These are phyloP conservation scores for Teleopsis dalmanni DNA, from an alignment of 1,140 invertebrate species.

Conservation along the genomic window DNA sequence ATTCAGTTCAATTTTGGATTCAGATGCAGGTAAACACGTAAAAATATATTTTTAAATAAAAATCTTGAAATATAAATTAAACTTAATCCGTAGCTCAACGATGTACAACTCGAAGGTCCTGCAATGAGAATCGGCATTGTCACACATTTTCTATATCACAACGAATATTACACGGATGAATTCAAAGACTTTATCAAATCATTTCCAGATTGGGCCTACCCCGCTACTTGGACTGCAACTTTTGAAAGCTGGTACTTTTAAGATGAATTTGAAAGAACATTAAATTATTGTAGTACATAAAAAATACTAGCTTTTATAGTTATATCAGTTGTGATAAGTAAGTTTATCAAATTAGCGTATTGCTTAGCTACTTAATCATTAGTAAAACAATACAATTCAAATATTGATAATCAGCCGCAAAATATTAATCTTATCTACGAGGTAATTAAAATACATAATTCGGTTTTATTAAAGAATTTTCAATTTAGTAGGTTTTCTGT, in stretches of 20 bases:
- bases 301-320: too few relatives aligned
- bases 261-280: too few relatives aligned
- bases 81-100: background rate
- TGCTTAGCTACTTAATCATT: too few relatives aligned
- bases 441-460: too few relatives aligned
- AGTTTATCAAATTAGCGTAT: too few relatives aligned
- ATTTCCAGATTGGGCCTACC: constrained; percentile 35
- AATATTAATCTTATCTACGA: too few relatives aligned
- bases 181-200: constrained; percentile 22
- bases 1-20: constrained; percentile 28
- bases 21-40: constrained; percentile 17
- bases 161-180: constrained; percentile 26
- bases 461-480: too few relatives aligned
- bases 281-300: too few relatives aligned
- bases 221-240: constrained; percentile 31
- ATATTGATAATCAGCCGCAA: too few relatives aligned
- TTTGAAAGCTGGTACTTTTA: constrained; percentile 33
- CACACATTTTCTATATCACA: constrained; percentile 30
- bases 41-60: background rate
- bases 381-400: too few relatives aligned
- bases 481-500: too few relatives aligned
- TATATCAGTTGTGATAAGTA: too few relatives aligned
- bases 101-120: background rate
- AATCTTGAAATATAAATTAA: background rate
- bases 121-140: constrained; percentile 14